Conservation (phyloP, 2,797 vertebrate genomes). For the Ctenochaetus hawaiiensis region DNA sequence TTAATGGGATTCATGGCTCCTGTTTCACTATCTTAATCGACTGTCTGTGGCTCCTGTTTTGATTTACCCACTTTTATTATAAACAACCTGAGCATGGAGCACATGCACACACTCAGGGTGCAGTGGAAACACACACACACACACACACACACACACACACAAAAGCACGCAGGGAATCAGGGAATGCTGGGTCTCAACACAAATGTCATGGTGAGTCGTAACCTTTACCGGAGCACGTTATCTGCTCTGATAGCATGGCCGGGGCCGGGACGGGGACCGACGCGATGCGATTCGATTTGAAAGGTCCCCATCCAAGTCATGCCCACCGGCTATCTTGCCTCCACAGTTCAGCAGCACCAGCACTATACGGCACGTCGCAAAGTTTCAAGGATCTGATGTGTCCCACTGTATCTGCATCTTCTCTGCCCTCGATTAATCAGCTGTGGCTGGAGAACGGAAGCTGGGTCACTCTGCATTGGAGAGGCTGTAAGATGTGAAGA, state of each 20-base stretch:
- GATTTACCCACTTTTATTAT: slow-evolving; percentile 63
- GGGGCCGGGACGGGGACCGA: slow-evolving; percentile 62
- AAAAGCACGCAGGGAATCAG: slow-evolving; percentile 66
- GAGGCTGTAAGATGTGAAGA: slow-evolving; percentile 35
- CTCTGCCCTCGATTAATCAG: slow-evolving; percentile 68
- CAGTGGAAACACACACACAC: slow-evolving; percentile 25
- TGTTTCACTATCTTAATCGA: slow-evolving; percentile 56
- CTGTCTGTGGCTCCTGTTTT: slow-evolving; percentile 51
- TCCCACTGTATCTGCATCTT: slow-evolving; percentile 69
- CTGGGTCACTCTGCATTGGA: slow-evolving; percentile 28
- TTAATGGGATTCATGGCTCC: slow-evolving; percentile 63
- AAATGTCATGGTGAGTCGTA: slow-evolving; percentile 87
- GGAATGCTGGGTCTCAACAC: slow-evolving; percentile 82
- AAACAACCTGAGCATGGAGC: slow-evolving; percentile 32
- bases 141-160: slow-evolving; percentile 26
- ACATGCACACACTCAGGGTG: slow-evolving; percentile 8
- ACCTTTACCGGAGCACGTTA: slow-evolving; percentile 86
- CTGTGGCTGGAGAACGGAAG: slow-evolving; percentile 47
- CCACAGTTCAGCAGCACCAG: slow-evolving; percentile 82
- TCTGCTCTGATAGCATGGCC: slow-evolving; percentile 82
- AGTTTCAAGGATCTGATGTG: slow-evolving; percentile 74
- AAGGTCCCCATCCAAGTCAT: slow-evolving; percentile 84
- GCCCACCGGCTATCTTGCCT: slow-evolving; percentile 80
- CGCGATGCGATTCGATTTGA: slow-evolving; percentile 84
- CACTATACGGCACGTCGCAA: slow-evolving; percentile 50